A percentile compares a stretch with the other conserved stretches of the same genome.
These are phyloP conservation scores for Camelus bactrianus DNA, from an alignment of 2,113 vertebrate species.

Conservation along the genomic window DNA sequence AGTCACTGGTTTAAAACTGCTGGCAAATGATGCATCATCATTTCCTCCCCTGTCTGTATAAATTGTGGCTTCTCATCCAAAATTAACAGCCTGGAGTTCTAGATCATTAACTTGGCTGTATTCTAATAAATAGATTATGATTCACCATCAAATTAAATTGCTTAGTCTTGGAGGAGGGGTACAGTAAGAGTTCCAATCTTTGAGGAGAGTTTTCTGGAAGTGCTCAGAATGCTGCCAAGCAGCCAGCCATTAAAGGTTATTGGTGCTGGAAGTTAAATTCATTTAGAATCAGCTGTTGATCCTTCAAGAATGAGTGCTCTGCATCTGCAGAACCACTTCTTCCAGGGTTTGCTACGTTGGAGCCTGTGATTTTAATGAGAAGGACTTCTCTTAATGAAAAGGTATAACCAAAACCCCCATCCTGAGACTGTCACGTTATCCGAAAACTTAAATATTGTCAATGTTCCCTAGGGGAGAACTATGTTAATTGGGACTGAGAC, in stretches of 20 bases:
- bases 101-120: slow-evolving; percentile 25
- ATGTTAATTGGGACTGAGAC: neutral
- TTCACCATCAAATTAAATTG: slow-evolving; percentile 31
- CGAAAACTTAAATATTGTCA: neutral
- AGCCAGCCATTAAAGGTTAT: neutral
- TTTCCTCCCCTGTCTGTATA: neutral
- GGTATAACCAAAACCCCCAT: neutral
- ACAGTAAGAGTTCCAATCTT: slow-evolving; percentile 14
- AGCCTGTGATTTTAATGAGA: neutral
- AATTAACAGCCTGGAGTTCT: neutral
- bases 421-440: neutral
- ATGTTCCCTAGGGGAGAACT: neutral
- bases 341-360: slow-evolving; percentile 13
- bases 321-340: neutral
- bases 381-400: slow-evolving; percentile 54
- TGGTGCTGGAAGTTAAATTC: neutral
- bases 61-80: neutral
- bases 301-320: neutral
- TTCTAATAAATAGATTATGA: slow-evolving; percentile 28
- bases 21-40: neutral
- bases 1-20: neutral
- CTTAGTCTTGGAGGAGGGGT: neutral
- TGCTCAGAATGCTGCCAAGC: neutral
- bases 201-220: slow-evolving; percentile 31
- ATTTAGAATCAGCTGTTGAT: slow-evolving; percentile 5